Evolutionary conservation across 2,113 vertebrate genomes (phyloP), one percentile per base, ranked within the genome.

Genomic region (Micromys minutus): DNA sequence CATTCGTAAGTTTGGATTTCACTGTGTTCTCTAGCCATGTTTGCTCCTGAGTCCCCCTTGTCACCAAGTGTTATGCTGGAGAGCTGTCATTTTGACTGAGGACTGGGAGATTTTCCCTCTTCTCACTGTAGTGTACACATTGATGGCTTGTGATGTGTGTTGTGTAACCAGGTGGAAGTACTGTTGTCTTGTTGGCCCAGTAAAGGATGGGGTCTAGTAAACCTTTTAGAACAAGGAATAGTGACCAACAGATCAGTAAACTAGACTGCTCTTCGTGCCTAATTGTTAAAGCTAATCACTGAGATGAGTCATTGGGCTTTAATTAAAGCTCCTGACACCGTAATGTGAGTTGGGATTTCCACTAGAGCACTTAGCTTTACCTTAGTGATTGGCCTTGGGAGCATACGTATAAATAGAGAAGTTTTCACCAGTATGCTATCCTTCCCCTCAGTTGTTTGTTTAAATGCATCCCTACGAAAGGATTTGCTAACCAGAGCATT

Each of bases 301-400:
- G 86, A 94, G 89, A 91, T 90, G 84, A 93, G 84, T 2, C 93
- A 50, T 57, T 93, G 77, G 77, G 17, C 92, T 95, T 91, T 95
- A 94, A 94, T 91, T 93, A 90, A 96, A 67, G 59, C 71, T 94
- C 91, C 69, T 92, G 90, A 69, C 87, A 88, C 61, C 34, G 3
- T 76, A 95, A 93, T 93, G 75, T 90, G 69, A 90, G 61, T 89
- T 93, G 79, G 74, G 96, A 87, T 95, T 97, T 95, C 65, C 42
- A 89, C 45, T 69, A 71, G 71, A 95, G 63, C 31, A 50, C 67
- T 96, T 93, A 96, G 84, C 71, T 97, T 83, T 94, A 96, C 81
- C 65, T 91, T 91, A 55, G 89, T 95, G 93, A 95, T 95, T 95
- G 95, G 86, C 83, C 95, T 95, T 97, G 72, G 76, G 74, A 90